Evolutionary conservation across 2,113 vertebrate genomes (phyloP).

Genomic region (Symphodus melops): DNA sequence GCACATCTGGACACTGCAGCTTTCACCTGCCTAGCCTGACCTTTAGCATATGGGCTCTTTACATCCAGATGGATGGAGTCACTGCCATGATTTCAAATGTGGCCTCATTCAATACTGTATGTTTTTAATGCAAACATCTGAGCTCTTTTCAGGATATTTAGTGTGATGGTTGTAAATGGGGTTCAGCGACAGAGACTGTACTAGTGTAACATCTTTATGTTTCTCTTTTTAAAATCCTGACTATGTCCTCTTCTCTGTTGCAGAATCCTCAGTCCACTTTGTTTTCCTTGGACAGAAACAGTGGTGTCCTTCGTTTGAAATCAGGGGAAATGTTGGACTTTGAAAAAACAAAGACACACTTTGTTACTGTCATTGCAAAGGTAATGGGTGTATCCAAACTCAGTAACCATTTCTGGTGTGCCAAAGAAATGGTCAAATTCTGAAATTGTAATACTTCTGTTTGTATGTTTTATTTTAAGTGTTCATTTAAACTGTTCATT

Average conservation of each 20-base stretch:
- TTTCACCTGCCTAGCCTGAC: slow-evolving; percentile 58
- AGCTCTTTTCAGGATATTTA: slow-evolving; percentile 44
- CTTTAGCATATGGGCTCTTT: slow-evolving; percentile 55
- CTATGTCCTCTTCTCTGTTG: slow-evolving; percentile 46
- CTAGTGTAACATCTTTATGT: slow-evolving; percentile 24
- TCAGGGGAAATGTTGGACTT: slow-evolving; percentile 88
- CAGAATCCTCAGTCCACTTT: slow-evolving; percentile 84
- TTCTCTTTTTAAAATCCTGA: slow-evolving; percentile 33
- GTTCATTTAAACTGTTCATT: neutral
- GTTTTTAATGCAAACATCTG: slow-evolving; percentile 41
- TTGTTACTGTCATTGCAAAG: slow-evolving; percentile 90
- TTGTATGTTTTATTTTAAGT: neutral
- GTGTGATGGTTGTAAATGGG: slow-evolving; percentile 40
- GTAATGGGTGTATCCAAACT: slow-evolving; percentile 70
- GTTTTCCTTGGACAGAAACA: slow-evolving; percentile 91
- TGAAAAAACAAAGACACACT: slow-evolving; percentile 90
- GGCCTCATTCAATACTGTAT: slow-evolving; percentile 47
- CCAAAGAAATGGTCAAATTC: neutral
- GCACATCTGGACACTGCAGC: slow-evolving; percentile 65
- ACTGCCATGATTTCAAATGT: slow-evolving; percentile 25
- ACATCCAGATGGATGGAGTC: slow-evolving; percentile 56
- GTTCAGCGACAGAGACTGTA: slow-evolving; percentile 26
- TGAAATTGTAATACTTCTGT: too few relatives aligned
- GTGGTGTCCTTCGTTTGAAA: slow-evolving; percentile 91
- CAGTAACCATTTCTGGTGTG: neutral